These are phyloP conservation scores for Phoenicopterus ruber DNA, from an alignment of 2,113 vertebrate species.

Conservation along the genomic window DNA sequence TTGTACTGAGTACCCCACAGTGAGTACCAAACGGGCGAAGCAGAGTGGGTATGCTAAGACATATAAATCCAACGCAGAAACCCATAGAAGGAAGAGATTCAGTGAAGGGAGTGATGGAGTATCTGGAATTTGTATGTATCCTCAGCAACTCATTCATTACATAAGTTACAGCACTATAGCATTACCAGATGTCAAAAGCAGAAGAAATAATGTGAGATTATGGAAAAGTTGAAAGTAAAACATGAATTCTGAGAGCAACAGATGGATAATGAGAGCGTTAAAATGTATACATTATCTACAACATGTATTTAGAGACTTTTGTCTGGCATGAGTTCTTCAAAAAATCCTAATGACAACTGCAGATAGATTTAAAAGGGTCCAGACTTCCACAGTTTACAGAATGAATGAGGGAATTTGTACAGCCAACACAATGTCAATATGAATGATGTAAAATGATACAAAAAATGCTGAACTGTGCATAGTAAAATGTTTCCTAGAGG, in stretches of 20 bases:
- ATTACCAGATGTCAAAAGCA: not conserved
- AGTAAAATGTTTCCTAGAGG: not conserved
- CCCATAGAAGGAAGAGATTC: not conserved
- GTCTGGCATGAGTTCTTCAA: not conserved
- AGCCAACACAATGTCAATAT: not conserved
- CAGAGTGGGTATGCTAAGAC: not conserved
- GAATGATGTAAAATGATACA: conserved; percentile 11
- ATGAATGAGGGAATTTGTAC: not conserved
- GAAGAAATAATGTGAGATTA: conserved; percentile 16
- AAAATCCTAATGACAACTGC: conserved; percentile 12
- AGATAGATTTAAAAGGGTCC: not conserved
- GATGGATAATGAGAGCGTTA: not conserved
- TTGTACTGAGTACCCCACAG: not conserved
- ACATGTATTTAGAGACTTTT: not conserved
- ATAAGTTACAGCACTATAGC: not conserved
- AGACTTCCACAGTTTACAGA: not conserved
- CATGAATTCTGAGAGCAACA: not conserved
- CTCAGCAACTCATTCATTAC: not conserved
- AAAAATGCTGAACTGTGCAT: conserved; percentile 23
- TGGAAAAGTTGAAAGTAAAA: not conserved
- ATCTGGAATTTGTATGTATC: not conserved
- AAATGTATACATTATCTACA: not conserved
- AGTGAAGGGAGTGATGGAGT: not conserved
- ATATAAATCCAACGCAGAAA: not conserved
- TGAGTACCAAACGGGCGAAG: not conserved